phyloP scores from a whole-genome alignment of 1,140 invertebrate species.

The Macrostomum lignano region DNA sequence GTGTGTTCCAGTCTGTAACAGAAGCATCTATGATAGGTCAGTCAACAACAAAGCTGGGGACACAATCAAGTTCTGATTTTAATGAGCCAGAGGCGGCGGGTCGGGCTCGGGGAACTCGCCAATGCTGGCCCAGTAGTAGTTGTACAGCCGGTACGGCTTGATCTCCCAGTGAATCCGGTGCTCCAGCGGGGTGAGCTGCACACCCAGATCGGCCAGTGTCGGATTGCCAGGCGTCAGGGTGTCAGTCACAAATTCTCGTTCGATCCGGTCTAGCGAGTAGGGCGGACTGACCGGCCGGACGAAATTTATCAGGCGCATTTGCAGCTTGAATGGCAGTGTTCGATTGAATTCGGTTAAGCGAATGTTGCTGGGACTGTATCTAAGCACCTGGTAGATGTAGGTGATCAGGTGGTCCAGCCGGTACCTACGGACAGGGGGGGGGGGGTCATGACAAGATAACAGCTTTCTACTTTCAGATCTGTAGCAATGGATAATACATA shows the following conservation, averaged over 20 bases:
- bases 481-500: no score
- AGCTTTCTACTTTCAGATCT: no score
- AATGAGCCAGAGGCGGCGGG: slow-evolving; percentile 1
- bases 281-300: slow-evolving; percentile 31
- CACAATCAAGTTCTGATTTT: no score
- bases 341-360: no score
- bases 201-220: slow-evolving; percentile 56
- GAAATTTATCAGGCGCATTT: no score
- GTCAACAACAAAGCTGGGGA: no score
- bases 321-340: no score
- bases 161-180: slow-evolving; percentile 47
- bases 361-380: slow-evolving; percentile 9
- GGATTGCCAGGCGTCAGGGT: slow-evolving; percentile 34
- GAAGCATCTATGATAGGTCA: no score
- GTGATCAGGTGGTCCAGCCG: slow-evolving; percentile 1
- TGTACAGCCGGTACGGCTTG: slow-evolving; percentile 33
- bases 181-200: slow-evolving; percentile 43
- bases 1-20: no score
- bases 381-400: slow-evolving; percentile 17
- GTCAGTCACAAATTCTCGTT: slow-evolving; percentile 50
- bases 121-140: slow-evolving; percentile 43
- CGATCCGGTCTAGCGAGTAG: slow-evolving; percentile 42
- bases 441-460: no score
- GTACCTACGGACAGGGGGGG: no score
- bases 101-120: slow-evolving; percentile 37